Percentiles rank a stretch among this genome's conserved stretches.
These are phyloP conservation scores for Pithys albifrons DNA, from an alignment of 2,113 vertebrate species.

Conservation along the genomic window DNA sequence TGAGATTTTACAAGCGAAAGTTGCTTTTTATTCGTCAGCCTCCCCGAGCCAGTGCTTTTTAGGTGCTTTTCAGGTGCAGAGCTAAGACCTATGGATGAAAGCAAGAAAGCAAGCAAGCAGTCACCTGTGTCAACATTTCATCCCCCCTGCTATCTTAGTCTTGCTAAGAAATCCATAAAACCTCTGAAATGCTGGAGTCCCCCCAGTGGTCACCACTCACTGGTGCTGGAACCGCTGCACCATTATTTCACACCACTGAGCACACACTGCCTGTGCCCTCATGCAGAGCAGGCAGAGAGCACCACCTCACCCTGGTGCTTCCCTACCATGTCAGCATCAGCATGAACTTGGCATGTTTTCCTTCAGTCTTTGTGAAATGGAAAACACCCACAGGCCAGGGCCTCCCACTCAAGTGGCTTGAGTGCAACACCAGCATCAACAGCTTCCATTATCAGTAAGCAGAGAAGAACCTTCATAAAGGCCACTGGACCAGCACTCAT, in stretches of 20 bases:
- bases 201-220: rapidly evolving
- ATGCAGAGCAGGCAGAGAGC: not conserved
- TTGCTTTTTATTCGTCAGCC: not conserved
- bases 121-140: not conserved
- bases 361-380: rapidly evolving
- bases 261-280: rapidly evolving
- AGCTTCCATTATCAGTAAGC: not conserved
- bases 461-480: not conserved
- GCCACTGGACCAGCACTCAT: not conserved
- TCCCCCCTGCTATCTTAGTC: not conserved
- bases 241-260: not conserved
- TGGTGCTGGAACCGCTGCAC: not conserved
- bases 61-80: not conserved
- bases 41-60: not conserved
- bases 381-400: not conserved
- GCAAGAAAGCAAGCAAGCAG: not conserved
- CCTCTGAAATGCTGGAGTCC: not conserved
- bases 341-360: not conserved
- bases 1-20: not conserved
- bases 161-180: not conserved
- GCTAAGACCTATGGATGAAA: not conserved
- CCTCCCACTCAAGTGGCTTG: rapidly evolving
- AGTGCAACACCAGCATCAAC: not conserved
- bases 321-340: not conserved
- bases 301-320: not conserved